These are phyloP conservation scores for Buphagus erythrorhynchus DNA, from an alignment of 2,797 vertebrate species.

Conservation along the genomic window DNA sequence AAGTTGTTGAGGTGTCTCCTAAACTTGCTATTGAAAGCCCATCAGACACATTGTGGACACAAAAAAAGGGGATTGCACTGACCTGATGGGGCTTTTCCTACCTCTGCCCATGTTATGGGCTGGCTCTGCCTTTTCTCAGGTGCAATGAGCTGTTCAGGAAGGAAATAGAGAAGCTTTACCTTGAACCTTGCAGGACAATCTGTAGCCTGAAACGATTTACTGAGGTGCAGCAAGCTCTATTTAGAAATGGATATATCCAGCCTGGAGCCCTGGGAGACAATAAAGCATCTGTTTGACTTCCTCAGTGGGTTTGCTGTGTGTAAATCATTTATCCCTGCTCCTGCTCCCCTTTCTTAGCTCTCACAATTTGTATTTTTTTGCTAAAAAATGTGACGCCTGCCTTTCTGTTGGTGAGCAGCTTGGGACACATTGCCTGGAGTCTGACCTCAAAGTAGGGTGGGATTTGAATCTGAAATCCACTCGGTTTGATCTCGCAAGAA, in stretches of 20 bases:
- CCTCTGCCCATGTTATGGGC: neutral
- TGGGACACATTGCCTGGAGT: conserved; percentile 43
- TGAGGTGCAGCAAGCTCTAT: neutral
- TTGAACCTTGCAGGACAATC: neutral
- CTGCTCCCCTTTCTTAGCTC: neutral
- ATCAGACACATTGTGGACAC: neutral
- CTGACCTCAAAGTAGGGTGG: conserved; percentile 56
- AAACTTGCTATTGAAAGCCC: neutral
- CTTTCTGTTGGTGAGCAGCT: neutral
- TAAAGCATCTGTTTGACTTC: conserved; percentile 36
- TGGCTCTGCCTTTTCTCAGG: neutral
- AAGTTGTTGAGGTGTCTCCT: neutral
- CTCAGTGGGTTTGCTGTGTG: neutral
- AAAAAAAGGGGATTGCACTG: neutral
- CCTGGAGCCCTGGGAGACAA: neutral
- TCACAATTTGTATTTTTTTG: neutral
- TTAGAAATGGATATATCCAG: neutral
- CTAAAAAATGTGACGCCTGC: neutral
- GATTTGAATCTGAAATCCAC: conserved; percentile 56
- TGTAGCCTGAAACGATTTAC: neutral
- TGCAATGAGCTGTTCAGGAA: neutral
- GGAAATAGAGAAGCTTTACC: neutral
- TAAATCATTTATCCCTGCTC: neutral
- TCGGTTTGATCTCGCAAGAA: conserved; percentile 28
- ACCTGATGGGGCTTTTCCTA: neutral